Percentiles rank a stretch among this genome's conserved stretches.
phyloP scores from a whole-genome alignment of 2,888 invertebrate genomes.

The Drosophila nr. fundita region DNA sequence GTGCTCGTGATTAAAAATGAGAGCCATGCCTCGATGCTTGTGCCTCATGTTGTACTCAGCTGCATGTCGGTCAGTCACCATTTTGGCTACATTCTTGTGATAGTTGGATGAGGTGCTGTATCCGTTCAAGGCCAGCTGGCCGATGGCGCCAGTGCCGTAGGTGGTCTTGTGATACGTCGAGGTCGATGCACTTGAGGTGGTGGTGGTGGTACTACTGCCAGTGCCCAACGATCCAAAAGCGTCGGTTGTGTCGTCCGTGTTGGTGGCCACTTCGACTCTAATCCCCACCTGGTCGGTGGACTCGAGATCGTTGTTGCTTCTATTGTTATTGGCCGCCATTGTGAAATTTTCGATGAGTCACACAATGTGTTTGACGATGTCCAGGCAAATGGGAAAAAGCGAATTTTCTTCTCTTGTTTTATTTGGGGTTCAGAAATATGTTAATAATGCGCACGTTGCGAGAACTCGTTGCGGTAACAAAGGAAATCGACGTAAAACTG shows the following conservation, averaged over 20 bases:
- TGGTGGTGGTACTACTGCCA: slow-evolving; percentile 20
- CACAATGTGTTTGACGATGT: slow-evolving; percentile 22
- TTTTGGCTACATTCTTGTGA: slow-evolving; percentile 84
- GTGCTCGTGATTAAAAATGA: slow-evolving; percentile 95
- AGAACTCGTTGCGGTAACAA: slow-evolving; percentile 43
- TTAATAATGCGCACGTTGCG: neutral
- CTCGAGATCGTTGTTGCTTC: slow-evolving; percentile 49
- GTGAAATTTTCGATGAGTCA: slow-evolving; percentile 66
- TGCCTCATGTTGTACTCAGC: slow-evolving; percentile 95
- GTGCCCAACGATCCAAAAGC: slow-evolving; percentile 76
- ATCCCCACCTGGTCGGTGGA: slow-evolving; percentile 76
- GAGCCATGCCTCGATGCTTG: slow-evolving; percentile 91
- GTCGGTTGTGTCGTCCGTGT: slow-evolving; percentile 77
- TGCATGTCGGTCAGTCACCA: slow-evolving; percentile 89
- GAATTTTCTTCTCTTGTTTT: neutral
- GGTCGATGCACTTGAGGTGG: slow-evolving; percentile 14
- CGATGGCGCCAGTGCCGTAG: slow-evolving; percentile 75
- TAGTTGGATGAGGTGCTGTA: slow-evolving; percentile 72
- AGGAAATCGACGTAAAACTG: slow-evolving; percentile 45
- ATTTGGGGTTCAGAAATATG: neutral
- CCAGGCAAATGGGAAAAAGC: slow-evolving; percentile 5
- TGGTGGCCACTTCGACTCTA: slow-evolving; percentile 60
- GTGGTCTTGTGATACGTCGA: slow-evolving; percentile 43
- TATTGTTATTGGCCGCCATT: slow-evolving; percentile 59
- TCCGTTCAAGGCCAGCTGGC: slow-evolving; percentile 75